Base-by-base conservation (phyloP, 2,797 vertebrate species). In the Aulostomus chinensis region DNA sequence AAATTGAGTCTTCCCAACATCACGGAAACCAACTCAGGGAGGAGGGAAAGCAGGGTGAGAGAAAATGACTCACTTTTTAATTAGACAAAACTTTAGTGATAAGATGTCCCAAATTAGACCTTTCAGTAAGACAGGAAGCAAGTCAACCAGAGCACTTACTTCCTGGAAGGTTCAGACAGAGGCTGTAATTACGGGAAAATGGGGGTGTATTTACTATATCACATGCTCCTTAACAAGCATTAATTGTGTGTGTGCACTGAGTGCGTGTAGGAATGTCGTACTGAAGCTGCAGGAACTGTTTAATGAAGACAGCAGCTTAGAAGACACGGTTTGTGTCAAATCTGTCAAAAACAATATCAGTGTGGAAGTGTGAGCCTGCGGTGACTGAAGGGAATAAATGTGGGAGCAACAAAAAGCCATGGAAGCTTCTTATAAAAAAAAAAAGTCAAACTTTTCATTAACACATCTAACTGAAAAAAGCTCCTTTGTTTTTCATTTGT, bases 281-380 rank as follows among this genome's bases (percentile, higher is more conserved):
- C 37, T 50, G 38, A 53, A 58, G 70, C 74, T 62, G 62, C 75
- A 80, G 57, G 68, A 58, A 68, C 39, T 73, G 72, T 83, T 85
- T 73, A 81, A 60, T 66, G 48, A 66, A 71, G 70, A 74, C 35
- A 61, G 61, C 51, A 59, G 67, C 67, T 58, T 8, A 17, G 66
- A 77, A 39, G 63, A 61, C 59, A 67, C 72, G 81, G 47, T 77
- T 80, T 52, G 72, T 80, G 70, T 87, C 81, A 81, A 62, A 81
- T 55, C 68, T 81, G 71, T 84, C 73, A 71, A 35, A 63, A 61
- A 68, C 26, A 26, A 62, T 70, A 48, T 37, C 38, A 63, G 60
- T 38, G 22, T 17, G 16, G 43, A 40, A 40, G 43, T 31, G 30
- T 58, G 51, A 48, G 32, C n/a, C 41, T 4, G 36, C 46, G 24